Base-by-base conservation (phyloP, 1,140 invertebrate species). In the Hyposmocoma kahamanoa region DNA sequence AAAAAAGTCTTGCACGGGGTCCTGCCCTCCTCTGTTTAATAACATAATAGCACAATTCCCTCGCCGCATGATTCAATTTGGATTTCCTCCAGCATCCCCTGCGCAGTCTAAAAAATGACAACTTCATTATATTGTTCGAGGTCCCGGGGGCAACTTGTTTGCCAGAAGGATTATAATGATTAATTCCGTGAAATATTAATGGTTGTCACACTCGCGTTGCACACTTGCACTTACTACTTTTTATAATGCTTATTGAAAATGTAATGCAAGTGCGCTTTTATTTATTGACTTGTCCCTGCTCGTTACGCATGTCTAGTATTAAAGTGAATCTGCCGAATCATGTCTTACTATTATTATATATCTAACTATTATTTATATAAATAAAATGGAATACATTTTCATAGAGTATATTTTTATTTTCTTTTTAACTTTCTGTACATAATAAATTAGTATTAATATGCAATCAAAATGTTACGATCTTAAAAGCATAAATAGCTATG, bases 1-100 rank as follows among this genome's bases (percentile, higher is more conserved):
- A 83, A 82, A 81, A 79, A 75, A 72, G 72, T 67, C 62, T 66
- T 39, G 55, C 62, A 58, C 79, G 67, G 84, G 86, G 83, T 85
- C 80, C 69, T 77, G 84, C 82, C 85, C 84, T 84, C 77, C 70
- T 68, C 77, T 87, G 77, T 86, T 87, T 87, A 87, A 87, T 87
- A 87, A 87, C 86, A 87, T 87, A 87, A 87, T 87, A 87, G 86
- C 83, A 85, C 84, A 87, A 87, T 87, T 87, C 86, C 84, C 86
- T 83, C 77, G 86, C 84, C 86, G 81, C 84, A 87, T 87, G 86
- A 87, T 87, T 87, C 86, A 87, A 87, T 87, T 87, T 87, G 83
- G 86, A 87, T 86, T 87, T 86, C 75, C 81, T 86, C 78, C 80
- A 83, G 72, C 76, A 75, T 85, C 80, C 80, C 76, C 64, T 55